phyloP scores from a whole-genome alignment of 2,113 vertebrate species.

The Chiloscyllium plagiosum region DNA sequence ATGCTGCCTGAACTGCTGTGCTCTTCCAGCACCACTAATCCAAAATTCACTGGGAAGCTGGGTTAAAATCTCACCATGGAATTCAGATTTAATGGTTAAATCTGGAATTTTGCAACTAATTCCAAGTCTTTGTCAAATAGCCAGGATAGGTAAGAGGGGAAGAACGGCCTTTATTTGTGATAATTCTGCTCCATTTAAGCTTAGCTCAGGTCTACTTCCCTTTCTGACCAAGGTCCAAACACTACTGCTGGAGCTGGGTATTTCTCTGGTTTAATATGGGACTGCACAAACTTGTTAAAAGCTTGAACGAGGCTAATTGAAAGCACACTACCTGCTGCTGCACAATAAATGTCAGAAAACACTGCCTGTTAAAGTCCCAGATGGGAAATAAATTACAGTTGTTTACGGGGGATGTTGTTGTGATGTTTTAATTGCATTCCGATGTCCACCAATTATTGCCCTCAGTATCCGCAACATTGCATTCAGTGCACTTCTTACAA shows the following conservation, averaged over 20 bases:
- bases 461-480: conserved; percentile 26
- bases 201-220: not conserved
- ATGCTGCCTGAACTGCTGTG: no score
- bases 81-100: not conserved
- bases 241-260: not conserved
- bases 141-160: not conserved
- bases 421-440: conserved; percentile 37
- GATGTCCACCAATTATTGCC: conserved; percentile 26
- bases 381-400: conserved; percentile 33
- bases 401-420: conserved; percentile 34
- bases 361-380: conserved; percentile 23
- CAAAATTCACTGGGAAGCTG: no score
- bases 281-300: conserved; percentile 29
- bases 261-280: not conserved
- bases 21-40: no score
- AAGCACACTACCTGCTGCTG: conserved; percentile 10
- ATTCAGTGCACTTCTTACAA: not conserved
- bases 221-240: no score
- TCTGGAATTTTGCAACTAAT: not conserved
- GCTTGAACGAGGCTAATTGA: conserved; percentile 12
- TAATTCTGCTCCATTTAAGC: not conserved
- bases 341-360: not conserved
- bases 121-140: not conserved
- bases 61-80: no score
- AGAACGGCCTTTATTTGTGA: not conserved